phyloP scores from a whole-genome alignment of 64 coral and sea anemone species.

The Montipora foliosa region DNA sequence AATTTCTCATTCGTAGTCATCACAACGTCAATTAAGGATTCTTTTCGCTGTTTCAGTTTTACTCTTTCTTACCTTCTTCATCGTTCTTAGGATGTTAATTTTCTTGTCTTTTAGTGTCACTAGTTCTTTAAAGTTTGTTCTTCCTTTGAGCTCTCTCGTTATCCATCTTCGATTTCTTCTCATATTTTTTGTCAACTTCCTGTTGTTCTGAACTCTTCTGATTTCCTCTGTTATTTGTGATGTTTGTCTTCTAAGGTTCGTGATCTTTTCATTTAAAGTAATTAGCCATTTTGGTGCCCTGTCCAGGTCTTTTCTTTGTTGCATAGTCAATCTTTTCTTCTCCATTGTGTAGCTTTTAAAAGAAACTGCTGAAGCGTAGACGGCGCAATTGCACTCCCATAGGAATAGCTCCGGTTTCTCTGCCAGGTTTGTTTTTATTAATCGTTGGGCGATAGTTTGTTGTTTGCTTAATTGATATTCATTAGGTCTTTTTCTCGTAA shows the following conservation, averaged over 20 bases:
- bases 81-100: background rate
- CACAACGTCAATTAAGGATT: too few relatives aligned
- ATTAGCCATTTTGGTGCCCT: slow-evolving; percentile 13
- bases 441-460: too few relatives aligned
- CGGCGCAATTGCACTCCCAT: slow-evolving; percentile 22
- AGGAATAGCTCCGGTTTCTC: background rate
- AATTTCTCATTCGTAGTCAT: too few relatives aligned
- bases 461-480: too few relatives aligned
- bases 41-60: background rate
- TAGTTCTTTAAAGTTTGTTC: background rate
- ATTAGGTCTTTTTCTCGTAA: too few relatives aligned
- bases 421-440: too few relatives aligned
- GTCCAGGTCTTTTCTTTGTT: background rate
- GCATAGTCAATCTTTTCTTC: background rate
- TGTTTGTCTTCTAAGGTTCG: background rate
- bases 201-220: too few relatives aligned
- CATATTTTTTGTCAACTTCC: background rate
- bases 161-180: slow-evolving; percentile 25
- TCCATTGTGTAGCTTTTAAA: slow-evolving; percentile 18
- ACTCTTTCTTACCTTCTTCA: background rate
- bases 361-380: slow-evolving; percentile 20
- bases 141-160: slow-evolving; percentile 18
- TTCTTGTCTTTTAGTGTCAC: slow-evolving; percentile 17
- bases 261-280: slow-evolving; percentile 1
- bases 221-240: background rate